Evolutionary conservation across 2,113 vertebrate species (phyloP).

Genomic region (Murina feae): DNA sequence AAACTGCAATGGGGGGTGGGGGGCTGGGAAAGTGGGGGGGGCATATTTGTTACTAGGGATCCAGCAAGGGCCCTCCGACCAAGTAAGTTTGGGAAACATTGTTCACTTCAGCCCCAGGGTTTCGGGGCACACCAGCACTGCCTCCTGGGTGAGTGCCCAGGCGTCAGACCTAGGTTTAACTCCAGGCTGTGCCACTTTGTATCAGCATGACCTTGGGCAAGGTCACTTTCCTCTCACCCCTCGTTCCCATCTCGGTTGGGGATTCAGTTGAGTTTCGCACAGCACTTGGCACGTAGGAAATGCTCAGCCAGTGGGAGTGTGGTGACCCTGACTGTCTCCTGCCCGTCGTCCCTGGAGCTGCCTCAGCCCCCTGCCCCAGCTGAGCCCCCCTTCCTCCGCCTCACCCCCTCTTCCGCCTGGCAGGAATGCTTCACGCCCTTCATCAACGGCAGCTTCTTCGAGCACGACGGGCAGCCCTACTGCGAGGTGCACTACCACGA

Average conservation of each 20-base stretch:
- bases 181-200: background rate
- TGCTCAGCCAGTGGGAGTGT: no score
- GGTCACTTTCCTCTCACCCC: fast-evolving
- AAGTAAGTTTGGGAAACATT: background rate
- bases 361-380: background rate
- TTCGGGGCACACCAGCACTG: background rate
- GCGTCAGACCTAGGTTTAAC: background rate
- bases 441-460: constrained; percentile 97
- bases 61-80: background rate
- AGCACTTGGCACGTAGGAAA: fast-evolving
- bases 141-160: background rate
- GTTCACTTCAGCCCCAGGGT: background rate
- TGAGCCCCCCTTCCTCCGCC: background rate
- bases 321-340: fast-evolving
- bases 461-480: constrained; percentile 97
- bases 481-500: constrained; percentile 99
- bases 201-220: background rate
- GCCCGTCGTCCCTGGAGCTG: fast-evolving
- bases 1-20: background rate
- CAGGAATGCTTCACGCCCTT: constrained; percentile 99
- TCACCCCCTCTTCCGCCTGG: background rate
- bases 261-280: background rate
- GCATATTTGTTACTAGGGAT: background rate
- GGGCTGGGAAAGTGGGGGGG: no score
- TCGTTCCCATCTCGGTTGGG: background rate